Evolutionary conservation across 2,797 vertebrate genomes (phyloP), one percentile per base, ranked within the genome.

Genomic region (Lagocephalus sceleratus): DNA sequence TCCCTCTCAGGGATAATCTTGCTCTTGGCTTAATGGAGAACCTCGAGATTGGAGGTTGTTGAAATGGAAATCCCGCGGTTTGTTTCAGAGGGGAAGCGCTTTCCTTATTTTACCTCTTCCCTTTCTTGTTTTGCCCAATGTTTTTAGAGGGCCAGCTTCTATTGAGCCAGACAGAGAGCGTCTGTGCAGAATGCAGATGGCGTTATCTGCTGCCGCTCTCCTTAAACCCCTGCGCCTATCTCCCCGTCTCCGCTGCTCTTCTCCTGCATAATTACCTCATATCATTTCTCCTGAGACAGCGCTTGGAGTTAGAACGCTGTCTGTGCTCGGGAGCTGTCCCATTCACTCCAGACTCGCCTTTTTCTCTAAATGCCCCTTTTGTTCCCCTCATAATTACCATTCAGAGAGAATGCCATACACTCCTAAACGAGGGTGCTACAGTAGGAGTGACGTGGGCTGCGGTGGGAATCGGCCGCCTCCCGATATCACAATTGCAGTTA

Each of bases 351-450:
- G 59, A 60, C 51, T 72, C 12, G 53, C 74, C 55, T 77, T 81
- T 85, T 79, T 85, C 63, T 77, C 64, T 75, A 82, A 81, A 83
- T 72, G 66, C 63, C 73, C 57, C 70, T 74, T 84, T 86, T 85
- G 78, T 85, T 88, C 62, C 54, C 57, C 20, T 78, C 67, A 70
- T 79, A 76, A 87, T 84, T 78, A 64, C 76, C 69, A 73, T 84
- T 78, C 71, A 47, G 63, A 70, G 60, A 69, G 75, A 79, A 83
- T 62, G 50, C 65, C 63, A 54, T 53, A 57, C 65, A 46, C 62
- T 75, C 73, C 60, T 66, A 57, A 62, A 73, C 52, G 68, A 64
- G 61, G 51, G 39, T 2, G 29, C 29, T 29, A 29, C 29, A 29
- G 29, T 29, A 29, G 29, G 26, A 29, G 32, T 35, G 32, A 35